These are phyloP conservation scores for Orchesella flavescens DNA, from an alignment of 2,888 invertebrate species.

Conservation along the genomic window DNA sequence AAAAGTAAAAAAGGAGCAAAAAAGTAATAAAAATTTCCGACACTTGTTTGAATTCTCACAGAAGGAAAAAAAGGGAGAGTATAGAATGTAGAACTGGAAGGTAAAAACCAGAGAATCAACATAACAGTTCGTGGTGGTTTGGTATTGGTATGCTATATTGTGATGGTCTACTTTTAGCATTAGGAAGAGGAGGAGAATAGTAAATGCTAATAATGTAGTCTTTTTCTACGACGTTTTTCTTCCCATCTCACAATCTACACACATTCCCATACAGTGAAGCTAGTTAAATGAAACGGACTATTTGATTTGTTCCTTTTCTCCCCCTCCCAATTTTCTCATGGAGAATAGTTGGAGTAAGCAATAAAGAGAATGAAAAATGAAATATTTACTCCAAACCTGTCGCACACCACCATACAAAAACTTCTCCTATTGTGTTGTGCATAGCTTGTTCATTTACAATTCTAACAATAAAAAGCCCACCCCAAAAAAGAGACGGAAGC, in stretches of 20 bases:
- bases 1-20: constrained; percentile 15
- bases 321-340: background rate
- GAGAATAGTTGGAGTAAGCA: too few species aligned
- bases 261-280: too few species aligned
- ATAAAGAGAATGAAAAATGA: background rate
- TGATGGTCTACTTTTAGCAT: too few species aligned
- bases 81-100: too few species aligned
- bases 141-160: too few species aligned
- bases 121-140: constrained; percentile 21
- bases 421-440: too few species aligned
- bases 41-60: constrained; percentile 68
- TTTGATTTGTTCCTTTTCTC: background rate
- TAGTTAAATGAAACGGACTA: background rate
- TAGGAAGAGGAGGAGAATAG: background rate
- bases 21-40: constrained; percentile 66
- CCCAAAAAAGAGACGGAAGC: too few species aligned
- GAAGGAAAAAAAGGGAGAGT: constrained; percentile 15
- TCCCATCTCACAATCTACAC: background rate
- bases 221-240: background rate
- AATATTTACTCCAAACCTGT: background rate
- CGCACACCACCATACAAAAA: background rate
- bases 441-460: too few species aligned
- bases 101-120: constrained; percentile 51
- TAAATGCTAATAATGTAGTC: constrained; percentile 1
- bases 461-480: too few species aligned